Percentiles rank a stretch among this genome's conserved stretches.
Evolutionary conservation across 2,888 invertebrate genomes (phyloP).

Genomic region (Cosmia trapezina): DNA sequence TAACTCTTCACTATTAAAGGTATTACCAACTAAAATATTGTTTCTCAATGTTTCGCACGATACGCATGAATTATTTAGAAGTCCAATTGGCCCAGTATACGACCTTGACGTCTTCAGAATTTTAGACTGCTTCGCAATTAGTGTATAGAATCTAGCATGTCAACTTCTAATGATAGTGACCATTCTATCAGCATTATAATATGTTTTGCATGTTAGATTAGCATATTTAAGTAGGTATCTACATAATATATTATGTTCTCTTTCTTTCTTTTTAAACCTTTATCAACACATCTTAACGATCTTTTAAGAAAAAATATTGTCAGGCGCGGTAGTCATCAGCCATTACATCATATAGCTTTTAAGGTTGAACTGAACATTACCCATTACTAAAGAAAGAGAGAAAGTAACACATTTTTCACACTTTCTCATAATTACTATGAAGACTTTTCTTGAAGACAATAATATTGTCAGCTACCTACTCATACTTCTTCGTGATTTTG

Average conservation of each 20-base stretch:
- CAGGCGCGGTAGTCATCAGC: not conserved
- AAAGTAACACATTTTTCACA: constrained; percentile 8
- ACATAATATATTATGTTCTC: too few relatives aligned
- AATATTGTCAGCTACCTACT: not conserved
- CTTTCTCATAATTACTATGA: constrained; percentile 5
- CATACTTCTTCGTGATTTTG: not conserved
- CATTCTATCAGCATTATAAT: not conserved
- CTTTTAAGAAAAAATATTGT: not conserved
- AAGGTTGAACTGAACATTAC: not conserved
- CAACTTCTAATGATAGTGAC: too few relatives aligned
- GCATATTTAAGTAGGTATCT: not conserved
- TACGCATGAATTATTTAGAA: not conserved
- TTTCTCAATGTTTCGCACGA: not conserved
- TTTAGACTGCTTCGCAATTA: not conserved
- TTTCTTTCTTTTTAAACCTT: not conserved
- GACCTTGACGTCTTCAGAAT: not conserved
- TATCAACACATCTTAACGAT: not conserved
- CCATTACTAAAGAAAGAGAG: constrained; percentile 13
- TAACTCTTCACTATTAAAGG: constrained; percentile 3
- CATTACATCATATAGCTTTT: not conserved
- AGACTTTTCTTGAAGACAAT: not conserved
- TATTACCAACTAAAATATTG: not conserved
- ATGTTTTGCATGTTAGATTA: not conserved
- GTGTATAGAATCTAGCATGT: not conserved
- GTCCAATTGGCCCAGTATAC: not conserved